Base-by-base conservation (phyloP, 1,140 invertebrate species). In the Drosophila kurseongensis region DNA sequence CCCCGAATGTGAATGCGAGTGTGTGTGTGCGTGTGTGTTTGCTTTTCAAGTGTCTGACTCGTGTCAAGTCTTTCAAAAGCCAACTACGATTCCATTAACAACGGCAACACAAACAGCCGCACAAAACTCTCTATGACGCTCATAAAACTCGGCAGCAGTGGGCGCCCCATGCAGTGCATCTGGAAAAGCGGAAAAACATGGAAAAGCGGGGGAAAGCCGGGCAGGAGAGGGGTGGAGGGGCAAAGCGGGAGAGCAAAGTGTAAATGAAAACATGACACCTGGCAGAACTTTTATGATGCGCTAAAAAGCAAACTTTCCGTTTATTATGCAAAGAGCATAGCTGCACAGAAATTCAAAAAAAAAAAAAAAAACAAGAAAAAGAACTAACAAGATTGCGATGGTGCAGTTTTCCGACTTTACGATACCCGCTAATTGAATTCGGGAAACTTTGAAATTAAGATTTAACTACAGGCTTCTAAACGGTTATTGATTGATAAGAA, bases 181-280 rank as follows among this genome's bases (percentile, higher is more conserved):
- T 51, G 62, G 35, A 23, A 50, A 51, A 71, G 44, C 40, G 45
- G 41, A 38, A 18, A 56, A 38, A 35, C 13, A 38, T 29, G 18
- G 54, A 50, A 59, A 59, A 45, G 0, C 32, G 40, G 16, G 45
- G 60, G 42, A 23, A 63, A 57, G 13, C 6, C 23, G 12, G 7
- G 6, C 16, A 18, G 1, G 13, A 16, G 13, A 5, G 5, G 45
- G 12, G 18, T 32, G 14, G 40, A n/a, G 9, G 16, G 29, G 23
- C 16, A 32, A 56, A 72, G 35, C n/a, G 75, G 47, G 54, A 48
- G 60, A 59, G 77, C 59, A 78, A 76, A 83, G 80, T 88, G 84
- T 88, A 89, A 88, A 88, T 88, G 84, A 88, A 88, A 89, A 89
- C 84, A 88, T 88, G 84, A 89, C 83, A 88, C 83, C 83, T 88